Conservation (phyloP, 2,113 vertebrate species). For the Pteronura brasiliensis region DNA sequence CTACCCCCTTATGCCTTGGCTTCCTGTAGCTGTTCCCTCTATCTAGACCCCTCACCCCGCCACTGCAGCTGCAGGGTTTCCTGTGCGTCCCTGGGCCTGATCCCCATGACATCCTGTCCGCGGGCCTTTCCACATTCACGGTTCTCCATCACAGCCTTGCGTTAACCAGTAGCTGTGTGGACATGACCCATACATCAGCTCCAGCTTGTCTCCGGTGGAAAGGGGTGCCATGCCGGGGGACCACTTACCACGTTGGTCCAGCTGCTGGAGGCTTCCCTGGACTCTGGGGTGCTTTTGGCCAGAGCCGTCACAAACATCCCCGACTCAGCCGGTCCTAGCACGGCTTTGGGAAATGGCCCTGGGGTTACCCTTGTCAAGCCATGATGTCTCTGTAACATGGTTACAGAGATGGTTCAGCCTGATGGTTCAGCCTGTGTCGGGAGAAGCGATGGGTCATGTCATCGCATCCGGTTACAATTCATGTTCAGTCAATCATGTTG, state of each 20-base stretch:
- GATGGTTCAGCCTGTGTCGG: not conserved
- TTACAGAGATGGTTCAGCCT: not conserved
- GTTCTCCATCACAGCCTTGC: not conserved
- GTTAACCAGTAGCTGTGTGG: not conserved
- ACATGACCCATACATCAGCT: not conserved
- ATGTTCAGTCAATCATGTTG: not conserved
- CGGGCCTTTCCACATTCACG: not conserved
- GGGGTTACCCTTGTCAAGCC: not conserved
- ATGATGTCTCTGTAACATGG: not conserved
- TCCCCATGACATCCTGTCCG: not conserved
- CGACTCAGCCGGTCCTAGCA: not conserved
- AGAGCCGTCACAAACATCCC: not conserved
- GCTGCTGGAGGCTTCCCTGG: not conserved
- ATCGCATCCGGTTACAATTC: not conserved
- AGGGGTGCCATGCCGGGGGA: rapidly evolving
- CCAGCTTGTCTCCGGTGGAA: rapidly evolving
- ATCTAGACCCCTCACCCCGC: rapidly evolving
- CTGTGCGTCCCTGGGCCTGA: not conserved
- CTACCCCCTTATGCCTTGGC: not conserved
- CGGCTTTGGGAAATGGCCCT: not conserved
- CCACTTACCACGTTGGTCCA: not conserved
- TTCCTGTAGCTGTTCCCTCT: not conserved
- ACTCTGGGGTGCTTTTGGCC: not conserved
- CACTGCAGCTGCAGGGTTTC: not conserved
- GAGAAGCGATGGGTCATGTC: not conserved